Percentiles rank a stretch among this genome's conserved stretches.
These are phyloP conservation scores for Elaphurus davidianus DNA, from an alignment of 2,113 vertebrate genomes.

Conservation along the genomic window DNA sequence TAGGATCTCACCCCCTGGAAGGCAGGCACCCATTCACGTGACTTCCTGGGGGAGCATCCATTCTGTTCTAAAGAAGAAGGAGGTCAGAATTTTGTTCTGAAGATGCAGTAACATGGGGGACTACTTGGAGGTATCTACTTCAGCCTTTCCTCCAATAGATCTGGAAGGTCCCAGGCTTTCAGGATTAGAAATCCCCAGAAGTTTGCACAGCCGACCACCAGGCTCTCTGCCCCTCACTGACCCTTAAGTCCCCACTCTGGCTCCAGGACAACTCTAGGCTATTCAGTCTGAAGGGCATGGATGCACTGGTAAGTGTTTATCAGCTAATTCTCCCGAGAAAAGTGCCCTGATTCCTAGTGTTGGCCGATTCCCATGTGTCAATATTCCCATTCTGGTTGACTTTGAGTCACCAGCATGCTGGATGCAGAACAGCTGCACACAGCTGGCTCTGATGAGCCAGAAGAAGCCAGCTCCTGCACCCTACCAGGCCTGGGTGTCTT, in stretches of 20 bases:
- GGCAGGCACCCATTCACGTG: not conserved
- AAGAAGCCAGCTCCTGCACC: not conserved
- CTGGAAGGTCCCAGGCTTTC: not conserved
- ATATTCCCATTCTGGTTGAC: not conserved
- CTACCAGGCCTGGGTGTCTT: not conserved
- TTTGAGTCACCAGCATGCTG: not conserved
- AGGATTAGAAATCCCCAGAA: not conserved
- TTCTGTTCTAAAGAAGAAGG: not conserved
- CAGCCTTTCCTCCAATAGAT: not conserved
- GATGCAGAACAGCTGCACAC: not conserved
- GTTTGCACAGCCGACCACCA: not conserved
- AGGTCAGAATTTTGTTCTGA: not conserved
- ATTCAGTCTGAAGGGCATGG: not conserved
- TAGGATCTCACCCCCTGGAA: not conserved
- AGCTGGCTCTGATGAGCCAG: not conserved
- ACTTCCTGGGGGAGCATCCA: not conserved
- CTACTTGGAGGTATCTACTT: not conserved
- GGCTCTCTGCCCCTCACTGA: not conserved
- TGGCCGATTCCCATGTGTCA: not conserved
- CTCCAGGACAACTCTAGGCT: not conserved
- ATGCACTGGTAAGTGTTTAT: not conserved
- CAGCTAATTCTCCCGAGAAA: not conserved
- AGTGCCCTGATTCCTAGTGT: not conserved
- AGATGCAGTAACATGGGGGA: not conserved
- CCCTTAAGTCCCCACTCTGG: not conserved